These are phyloP conservation scores for Drosophila sechellia DNA, from an alignment of 1,140 invertebrate genomes.

Conservation along the genomic window DNA sequence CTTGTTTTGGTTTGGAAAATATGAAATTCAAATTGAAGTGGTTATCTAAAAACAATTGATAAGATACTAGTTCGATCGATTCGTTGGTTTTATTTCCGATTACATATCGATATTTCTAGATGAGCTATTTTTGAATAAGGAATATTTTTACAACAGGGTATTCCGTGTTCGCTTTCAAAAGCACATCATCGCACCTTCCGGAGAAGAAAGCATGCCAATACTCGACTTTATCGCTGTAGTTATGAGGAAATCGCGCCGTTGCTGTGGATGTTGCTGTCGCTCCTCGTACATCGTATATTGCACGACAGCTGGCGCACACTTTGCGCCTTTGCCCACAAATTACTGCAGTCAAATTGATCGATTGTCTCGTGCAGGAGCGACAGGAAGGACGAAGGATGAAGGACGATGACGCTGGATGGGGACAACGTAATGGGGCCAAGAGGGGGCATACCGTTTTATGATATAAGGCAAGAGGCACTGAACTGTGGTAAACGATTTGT, in stretches of 20 bases:
- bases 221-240: conserved; percentile 31
- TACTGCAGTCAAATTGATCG: conserved; percentile 82
- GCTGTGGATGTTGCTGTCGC: conserved; percentile 36
- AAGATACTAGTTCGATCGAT: too few species aligned
- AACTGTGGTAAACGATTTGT: conserved; percentile 81
- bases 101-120: too few species aligned
- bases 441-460: conserved; percentile 57
- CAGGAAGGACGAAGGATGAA: conserved; percentile 3
- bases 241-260: conserved; percentile 39
- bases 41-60: too few species aligned
- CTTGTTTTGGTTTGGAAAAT: too few species aligned
- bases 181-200: neutral
- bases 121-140: too few species aligned
- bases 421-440: conserved; percentile 21
- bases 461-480: conserved; percentile 74
- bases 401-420: conserved; percentile 4
- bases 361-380: conserved; percentile 62
- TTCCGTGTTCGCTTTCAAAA: conserved; percentile 8
- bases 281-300: conserved; percentile 36
- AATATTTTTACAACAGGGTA: neutral
- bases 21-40: too few species aligned
- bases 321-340: conserved; percentile 76
- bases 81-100: too few species aligned
- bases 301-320: conserved; percentile 71
- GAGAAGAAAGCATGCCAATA: conserved; percentile 16